A percentile compares a stretch with the other conserved stretches of the same genome.
Conservation (phyloP, 2,797 vertebrate species). For the Aldrovandia affinis region DNA sequence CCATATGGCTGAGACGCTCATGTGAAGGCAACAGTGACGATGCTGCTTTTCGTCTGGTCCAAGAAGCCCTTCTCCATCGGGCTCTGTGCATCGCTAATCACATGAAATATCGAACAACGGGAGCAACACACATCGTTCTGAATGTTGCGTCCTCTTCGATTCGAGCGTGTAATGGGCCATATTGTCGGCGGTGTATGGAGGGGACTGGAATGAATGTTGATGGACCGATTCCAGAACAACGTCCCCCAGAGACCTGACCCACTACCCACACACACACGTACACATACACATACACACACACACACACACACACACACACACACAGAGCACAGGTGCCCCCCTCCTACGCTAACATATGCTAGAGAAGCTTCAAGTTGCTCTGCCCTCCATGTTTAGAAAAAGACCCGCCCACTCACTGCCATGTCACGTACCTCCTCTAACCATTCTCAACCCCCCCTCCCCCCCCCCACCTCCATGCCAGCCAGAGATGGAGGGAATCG, state of each 20-base stretch:
- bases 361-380: neutral
- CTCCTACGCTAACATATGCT: neutral
- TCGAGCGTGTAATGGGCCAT: neutral
- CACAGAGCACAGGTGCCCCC: neutral
- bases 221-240: slow-evolving; percentile 27
- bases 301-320: neutral
- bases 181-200: neutral
- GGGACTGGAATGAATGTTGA: slow-evolving; percentile 24
- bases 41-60: neutral
- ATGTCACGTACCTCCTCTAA: slow-evolving; percentile 25
- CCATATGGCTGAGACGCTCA: neutral
- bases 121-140: neutral
- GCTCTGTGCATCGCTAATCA: neutral
- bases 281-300: neutral
- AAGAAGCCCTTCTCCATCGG: neutral
- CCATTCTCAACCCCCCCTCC: neutral
- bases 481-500: slow-evolving; percentile 16
- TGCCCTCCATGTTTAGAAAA: slow-evolving; percentile 48
- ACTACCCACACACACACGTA: neutral
- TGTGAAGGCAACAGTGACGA: neutral
- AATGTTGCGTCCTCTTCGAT: neutral
- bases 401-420: slow-evolving; percentile 27
- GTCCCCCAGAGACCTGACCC: slow-evolving; percentile 17
- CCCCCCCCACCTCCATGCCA: slow-evolving; percentile 41
- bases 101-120: neutral